Percentiles rank a stretch among this genome's conserved stretches.
Conservation (phyloP, 1,140 invertebrate genomes). For the Choristoneura fumiferana region DNA sequence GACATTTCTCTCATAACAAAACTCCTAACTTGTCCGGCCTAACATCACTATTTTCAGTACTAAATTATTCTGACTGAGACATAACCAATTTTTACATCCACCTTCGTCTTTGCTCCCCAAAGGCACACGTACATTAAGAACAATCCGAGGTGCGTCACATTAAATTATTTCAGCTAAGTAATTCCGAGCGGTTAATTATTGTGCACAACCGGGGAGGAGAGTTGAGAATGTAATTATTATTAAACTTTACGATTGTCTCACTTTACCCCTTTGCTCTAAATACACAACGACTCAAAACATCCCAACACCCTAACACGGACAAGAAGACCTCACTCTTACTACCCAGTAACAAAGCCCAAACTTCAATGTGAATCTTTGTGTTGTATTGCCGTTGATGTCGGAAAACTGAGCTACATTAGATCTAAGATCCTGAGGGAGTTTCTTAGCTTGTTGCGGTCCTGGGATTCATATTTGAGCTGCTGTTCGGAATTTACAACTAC, state of each 20-base stretch:
- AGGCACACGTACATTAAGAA: constrained; percentile 29
- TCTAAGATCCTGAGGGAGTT: constrained; percentile 71
- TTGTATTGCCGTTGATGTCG: constrained; percentile 30
- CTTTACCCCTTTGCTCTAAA: constrained; percentile 68
- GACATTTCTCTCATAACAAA: no score
- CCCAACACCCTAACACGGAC: constrained; percentile 25
- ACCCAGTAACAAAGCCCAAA: constrained; percentile 32
- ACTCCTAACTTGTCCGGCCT: no score
- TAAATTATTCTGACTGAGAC: not conserved
- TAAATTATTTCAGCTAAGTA: constrained; percentile 78
- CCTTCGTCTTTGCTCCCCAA: not conserved
- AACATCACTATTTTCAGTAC: no score
- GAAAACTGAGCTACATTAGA: constrained; percentile 34
- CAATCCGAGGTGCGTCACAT: constrained; percentile 69
- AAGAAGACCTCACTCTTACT: constrained; percentile 31
- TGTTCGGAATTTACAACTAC: constrained; percentile 51
- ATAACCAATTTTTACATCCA: no score
- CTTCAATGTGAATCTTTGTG: constrained; percentile 26
- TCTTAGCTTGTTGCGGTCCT: constrained; percentile 69
- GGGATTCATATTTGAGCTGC: constrained; percentile 71
- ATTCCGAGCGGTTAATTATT: constrained; percentile 78
- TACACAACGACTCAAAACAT: constrained; percentile 27
- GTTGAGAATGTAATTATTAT: constrained; percentile 79
- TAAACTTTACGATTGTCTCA: constrained; percentile 79
- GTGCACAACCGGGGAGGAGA: constrained; percentile 71